A percentile compares a stretch with the other conserved stretches of the same genome.
phyloP scores from a whole-genome alignment of 2,797 vertebrate species.

The Melanotaenia parkinsoni region DNA sequence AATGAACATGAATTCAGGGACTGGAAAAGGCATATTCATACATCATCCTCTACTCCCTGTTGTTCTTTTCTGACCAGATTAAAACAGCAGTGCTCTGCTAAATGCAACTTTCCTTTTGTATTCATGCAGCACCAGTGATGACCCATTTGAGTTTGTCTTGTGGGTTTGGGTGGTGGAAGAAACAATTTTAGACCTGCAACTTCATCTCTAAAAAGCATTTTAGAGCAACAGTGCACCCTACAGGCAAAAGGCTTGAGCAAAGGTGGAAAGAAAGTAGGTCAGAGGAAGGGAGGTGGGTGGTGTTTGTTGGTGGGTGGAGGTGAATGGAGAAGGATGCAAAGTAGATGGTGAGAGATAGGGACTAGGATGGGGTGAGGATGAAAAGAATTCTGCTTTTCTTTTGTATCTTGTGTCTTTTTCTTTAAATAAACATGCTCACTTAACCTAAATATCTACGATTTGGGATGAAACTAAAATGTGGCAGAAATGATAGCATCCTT shows the following conservation, averaged over 20 bases:
- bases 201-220: conserved; percentile 12
- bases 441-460: conserved; percentile 13
- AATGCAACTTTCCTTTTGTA: conserved; percentile 13
- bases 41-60: conserved; percentile 22
- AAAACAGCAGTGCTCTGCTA: conserved; percentile 19
- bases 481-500: conserved; percentile 21
- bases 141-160: conserved; percentile 50
- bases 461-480: conserved; percentile 8
- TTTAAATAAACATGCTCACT: conserved; percentile 20
- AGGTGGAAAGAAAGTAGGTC: conserved; percentile 69
- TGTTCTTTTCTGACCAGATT: conserved; percentile 13
- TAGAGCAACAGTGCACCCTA: conserved; percentile 73
- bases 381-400: neutral
- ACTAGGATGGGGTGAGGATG: neutral
- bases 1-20: conserved; percentile 36
- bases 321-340: conserved; percentile 17
- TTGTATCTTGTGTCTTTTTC: neutral
- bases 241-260: conserved; percentile 55
- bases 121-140: conserved; percentile 27
- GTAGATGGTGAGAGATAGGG: conserved; percentile 12
- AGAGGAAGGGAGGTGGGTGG: conserved; percentile 35
- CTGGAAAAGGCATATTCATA: conserved; percentile 12
- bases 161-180: conserved; percentile 3
- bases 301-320: conserved; percentile 16
- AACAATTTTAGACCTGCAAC: conserved; percentile 14